These are phyloP conservation scores for Epinotia ramella DNA, from an alignment of 2,888 invertebrate genomes.

Conservation along the genomic window DNA sequence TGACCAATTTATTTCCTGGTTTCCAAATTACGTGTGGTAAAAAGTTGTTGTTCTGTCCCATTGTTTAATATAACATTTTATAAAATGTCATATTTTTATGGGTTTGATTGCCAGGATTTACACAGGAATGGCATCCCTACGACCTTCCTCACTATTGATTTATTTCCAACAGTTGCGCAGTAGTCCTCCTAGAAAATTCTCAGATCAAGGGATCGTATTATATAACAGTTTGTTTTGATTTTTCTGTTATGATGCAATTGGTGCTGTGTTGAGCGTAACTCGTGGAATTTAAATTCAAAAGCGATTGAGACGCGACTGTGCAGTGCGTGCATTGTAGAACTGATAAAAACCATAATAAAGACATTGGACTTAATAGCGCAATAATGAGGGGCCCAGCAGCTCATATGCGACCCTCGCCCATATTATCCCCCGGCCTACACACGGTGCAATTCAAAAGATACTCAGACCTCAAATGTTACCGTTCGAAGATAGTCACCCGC, in stretches of 20 bases:
- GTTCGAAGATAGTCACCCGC: not conserved
- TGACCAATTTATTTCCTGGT: too few species aligned
- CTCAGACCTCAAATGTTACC: slow-evolving; percentile 27
- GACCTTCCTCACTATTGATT: slow-evolving; percentile 19
- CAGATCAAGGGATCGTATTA: not conserved
- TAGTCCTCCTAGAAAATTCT: slow-evolving; percentile 22
- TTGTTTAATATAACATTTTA: not conserved
- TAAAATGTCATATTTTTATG: not conserved
- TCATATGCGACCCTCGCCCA: slow-evolving; percentile 3
- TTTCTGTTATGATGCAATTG: slow-evolving; percentile 9
- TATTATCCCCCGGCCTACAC: slow-evolving; percentile 11
- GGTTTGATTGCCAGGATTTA: not conserved
- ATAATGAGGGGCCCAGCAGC: slow-evolving; percentile 2
- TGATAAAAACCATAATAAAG: not conserved
- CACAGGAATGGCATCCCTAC: slow-evolving; percentile 23
- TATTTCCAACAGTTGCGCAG: slow-evolving; percentile 21
- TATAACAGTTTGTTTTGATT: slow-evolving; percentile 18
- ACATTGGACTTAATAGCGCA: not conserved
- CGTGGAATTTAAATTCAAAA: not conserved
- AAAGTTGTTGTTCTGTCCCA: not conserved
- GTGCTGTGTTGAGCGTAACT: not conserved
- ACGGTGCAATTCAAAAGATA: slow-evolving; percentile 19
- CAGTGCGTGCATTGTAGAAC: not conserved
- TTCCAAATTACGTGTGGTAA: not conserved
- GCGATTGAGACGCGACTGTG: not conserved